phyloP scores from a whole-genome alignment of 2,797 vertebrate genomes.

The Semotilus atromaculatus region DNA sequence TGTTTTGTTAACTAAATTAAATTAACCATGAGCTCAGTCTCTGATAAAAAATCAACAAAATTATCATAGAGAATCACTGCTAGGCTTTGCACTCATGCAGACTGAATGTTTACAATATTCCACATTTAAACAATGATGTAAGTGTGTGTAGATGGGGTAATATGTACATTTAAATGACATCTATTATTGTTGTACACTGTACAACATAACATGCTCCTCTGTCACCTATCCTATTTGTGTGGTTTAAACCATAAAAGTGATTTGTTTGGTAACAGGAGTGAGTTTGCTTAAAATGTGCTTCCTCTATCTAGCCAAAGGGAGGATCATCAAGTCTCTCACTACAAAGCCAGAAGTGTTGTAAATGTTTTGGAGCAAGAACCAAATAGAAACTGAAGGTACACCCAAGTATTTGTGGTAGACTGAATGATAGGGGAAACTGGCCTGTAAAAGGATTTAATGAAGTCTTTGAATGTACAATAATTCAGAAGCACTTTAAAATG shows the following conservation, averaged over 20 bases:
- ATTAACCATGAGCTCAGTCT: not conserved
- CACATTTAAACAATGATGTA: not conserved
- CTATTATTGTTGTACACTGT: not conserved
- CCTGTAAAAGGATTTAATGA: not conserved
- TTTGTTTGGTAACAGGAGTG: not conserved
- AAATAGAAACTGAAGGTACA: conserved; percentile 18
- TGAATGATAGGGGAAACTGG: not conserved
- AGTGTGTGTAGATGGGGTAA: not conserved
- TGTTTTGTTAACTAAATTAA: not conserved
- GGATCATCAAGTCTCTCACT: conserved; percentile 2
- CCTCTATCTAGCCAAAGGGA: conserved; percentile 13
- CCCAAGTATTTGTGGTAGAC: not conserved
- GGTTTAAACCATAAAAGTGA: not conserved
- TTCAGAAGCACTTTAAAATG: conserved; percentile 43
- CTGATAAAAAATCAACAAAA: not conserved
- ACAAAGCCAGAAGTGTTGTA: not conserved
- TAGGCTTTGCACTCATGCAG: not conserved
- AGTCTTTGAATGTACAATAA: conserved; percentile 24
- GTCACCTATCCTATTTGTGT: not conserved
- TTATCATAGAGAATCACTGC: not conserved
- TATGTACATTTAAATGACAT: not conserved
- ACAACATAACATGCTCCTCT: not conserved
- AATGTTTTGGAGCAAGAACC: not conserved
- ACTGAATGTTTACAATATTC: conserved; percentile 33
- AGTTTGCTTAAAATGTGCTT: conserved; percentile 24